phyloP scores from a whole-genome alignment of 2,888 invertebrate genomes.

The Microplitis deprimator region DNA sequence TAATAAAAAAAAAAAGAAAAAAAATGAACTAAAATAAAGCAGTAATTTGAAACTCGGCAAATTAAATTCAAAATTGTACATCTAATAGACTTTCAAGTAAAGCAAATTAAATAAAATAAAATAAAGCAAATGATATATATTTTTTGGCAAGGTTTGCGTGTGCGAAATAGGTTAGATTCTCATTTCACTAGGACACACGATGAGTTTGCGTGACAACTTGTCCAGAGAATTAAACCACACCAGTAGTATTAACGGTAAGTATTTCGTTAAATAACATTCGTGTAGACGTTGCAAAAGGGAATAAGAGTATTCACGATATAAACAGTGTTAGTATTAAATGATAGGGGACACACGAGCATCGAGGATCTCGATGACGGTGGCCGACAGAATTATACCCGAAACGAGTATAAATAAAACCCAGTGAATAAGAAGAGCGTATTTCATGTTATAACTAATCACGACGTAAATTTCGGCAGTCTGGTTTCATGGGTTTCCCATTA shows the following conservation, averaged over 20 bases:
- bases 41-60: slow-evolving; percentile 7
- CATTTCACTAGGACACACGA: slow-evolving; percentile 14
- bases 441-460: neutral
- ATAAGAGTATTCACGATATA: neutral
- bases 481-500: neutral
- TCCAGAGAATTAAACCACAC: slow-evolving; percentile 9
- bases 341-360: slow-evolving; percentile 16
- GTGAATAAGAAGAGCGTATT: neutral
- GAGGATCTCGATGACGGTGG: neutral
- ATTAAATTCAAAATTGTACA: slow-evolving; percentile 2
- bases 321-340: slow-evolving; percentile 18
- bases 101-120: slow-evolving; percentile 1
- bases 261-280: slow-evolving; percentile 13
- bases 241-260: slow-evolving; percentile 4
- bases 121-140: slow-evolving; percentile 1
- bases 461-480: neutral
- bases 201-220: slow-evolving; percentile 30
- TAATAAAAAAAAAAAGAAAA: neutral
- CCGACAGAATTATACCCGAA: neutral
- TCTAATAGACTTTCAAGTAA: neutral
- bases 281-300: neutral
- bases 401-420: neutral
- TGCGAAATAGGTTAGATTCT: slow-evolving; percentile 20
- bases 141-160: slow-evolving; percentile 8
- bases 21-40: neutral